These are phyloP conservation scores for Drosophila erecta DNA, from an alignment of 1,140 invertebrate species.

Conservation along the genomic window DNA sequence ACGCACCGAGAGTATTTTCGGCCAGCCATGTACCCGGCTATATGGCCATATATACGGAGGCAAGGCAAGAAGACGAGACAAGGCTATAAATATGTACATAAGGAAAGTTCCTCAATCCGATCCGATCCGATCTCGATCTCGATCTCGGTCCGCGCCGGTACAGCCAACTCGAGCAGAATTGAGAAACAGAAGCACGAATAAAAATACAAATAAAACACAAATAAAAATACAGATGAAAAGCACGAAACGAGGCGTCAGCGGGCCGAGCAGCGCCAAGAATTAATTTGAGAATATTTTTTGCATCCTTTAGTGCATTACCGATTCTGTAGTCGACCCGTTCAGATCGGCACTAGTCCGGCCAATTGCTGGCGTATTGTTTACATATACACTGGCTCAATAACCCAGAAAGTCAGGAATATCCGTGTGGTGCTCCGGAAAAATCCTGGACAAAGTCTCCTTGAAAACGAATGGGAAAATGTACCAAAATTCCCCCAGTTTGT, in stretches of 20 bases:
- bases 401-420: conserved; percentile 16
- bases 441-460: conserved; percentile 26
- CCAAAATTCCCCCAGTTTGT: conserved; percentile 12
- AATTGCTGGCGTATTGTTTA: conserved; percentile 52
- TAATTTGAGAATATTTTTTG: conserved; percentile 84
- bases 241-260: conserved; percentile 44
- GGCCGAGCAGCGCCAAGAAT: conserved; percentile 57
- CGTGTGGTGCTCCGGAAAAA: conserved; percentile 20
- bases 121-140: conserved; percentile 32
- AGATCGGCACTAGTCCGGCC: conserved; percentile 72
- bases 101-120: conserved; percentile 70
- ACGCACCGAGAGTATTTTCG: conserved; percentile 50
- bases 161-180: conserved; percentile 28
- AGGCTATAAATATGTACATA: conserved; percentile 79
- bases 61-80: conserved; percentile 77
- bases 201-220: conserved; percentile 5
- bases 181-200: conserved; percentile 34
- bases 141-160: conserved; percentile 27
- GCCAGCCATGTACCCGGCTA: conserved; percentile 56
- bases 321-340: conserved; percentile 81
- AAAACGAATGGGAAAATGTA: conserved; percentile 24
- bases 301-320: conserved; percentile 84
- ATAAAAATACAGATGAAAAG: conserved; percentile 3
- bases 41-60: conserved; percentile 40
- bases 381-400: conserved; percentile 2